Conservation (phyloP, 2,888 invertebrate species). For the Scaptodrosophila latifasciaeformis region DNA sequence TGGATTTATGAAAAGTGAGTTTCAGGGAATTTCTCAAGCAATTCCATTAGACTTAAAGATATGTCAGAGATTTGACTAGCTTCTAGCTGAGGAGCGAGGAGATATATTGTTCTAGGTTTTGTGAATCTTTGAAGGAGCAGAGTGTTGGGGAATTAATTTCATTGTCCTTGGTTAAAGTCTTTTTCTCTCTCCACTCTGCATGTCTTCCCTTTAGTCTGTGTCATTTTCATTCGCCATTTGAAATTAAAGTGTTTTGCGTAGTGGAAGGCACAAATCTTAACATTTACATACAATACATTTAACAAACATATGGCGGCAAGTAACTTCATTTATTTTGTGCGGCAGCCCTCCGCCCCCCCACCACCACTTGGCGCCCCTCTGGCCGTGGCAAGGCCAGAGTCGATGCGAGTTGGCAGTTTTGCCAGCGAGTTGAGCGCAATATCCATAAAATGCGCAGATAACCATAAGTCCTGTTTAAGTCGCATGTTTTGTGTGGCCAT, state of each 20-base stretch:
- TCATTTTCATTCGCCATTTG: slow-evolving; percentile 52
- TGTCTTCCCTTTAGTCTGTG: slow-evolving; percentile 17
- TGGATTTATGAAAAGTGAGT: too few relatives aligned
- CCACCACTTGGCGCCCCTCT: not conserved
- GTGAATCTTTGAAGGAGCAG: too few relatives aligned
- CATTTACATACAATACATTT: slow-evolving; percentile 66
- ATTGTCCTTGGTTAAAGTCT: too few relatives aligned
- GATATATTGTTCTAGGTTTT: too few relatives aligned
- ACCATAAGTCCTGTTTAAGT: slow-evolving; percentile 69
- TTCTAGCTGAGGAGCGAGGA: too few relatives aligned
- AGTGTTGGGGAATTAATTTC: too few relatives aligned
- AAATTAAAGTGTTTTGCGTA: slow-evolving; percentile 56
- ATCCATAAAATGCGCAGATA: slow-evolving; percentile 69
- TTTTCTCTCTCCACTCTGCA: slow-evolving; percentile 4
- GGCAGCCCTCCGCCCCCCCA: slow-evolving; percentile 12
- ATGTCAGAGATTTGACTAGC: too few relatives aligned
- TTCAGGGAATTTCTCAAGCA: too few relatives aligned
- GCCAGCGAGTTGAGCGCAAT: slow-evolving; percentile 38
- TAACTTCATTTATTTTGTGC: slow-evolving; percentile 60
- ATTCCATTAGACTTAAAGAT: too few relatives aligned
- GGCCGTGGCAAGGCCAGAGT: not conserved
- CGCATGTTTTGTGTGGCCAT: slow-evolving; percentile 37
- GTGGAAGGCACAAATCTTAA: slow-evolving; percentile 29
- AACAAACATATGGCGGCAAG: slow-evolving; percentile 57
- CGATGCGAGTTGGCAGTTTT: not conserved